phyloP scores from a whole-genome alignment of 2,797 vertebrate species.

The Syncerus caffer region DNA sequence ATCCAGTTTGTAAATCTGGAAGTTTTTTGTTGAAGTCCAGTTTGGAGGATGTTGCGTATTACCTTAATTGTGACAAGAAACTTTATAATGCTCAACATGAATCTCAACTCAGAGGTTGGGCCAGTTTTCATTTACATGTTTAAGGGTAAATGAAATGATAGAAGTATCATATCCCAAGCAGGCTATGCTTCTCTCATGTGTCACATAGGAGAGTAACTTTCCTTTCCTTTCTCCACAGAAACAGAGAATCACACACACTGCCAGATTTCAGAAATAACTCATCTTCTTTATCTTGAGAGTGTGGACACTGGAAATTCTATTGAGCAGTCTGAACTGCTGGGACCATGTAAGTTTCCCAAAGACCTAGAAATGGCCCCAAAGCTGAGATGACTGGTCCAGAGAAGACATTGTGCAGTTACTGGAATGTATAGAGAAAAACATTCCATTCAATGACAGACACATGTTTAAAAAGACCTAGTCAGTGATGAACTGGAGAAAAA shows the following conservation, averaged over 20 bases:
- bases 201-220: background rate
- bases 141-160: background rate
- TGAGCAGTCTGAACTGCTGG: no score
- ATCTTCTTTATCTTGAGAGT: background rate
- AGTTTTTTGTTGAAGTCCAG: no score
- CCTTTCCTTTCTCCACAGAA: background rate
- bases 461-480: background rate
- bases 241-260: background rate
- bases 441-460: background rate
- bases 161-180: background rate
- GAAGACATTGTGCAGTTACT: background rate
- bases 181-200: background rate
- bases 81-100: background rate
- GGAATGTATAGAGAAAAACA: background rate
- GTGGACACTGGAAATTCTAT: background rate
- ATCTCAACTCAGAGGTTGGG: background rate
- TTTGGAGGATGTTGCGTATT: no score
- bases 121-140: background rate
- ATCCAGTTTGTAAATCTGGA: no score
- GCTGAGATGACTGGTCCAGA: background rate
- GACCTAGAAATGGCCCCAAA: background rate
- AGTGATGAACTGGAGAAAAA: background rate
- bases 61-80: background rate
- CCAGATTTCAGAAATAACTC: background rate
- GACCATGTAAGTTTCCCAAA: background rate